A percentile compares a stretch with the other conserved stretches of the same genome.
Conservation (phyloP, 2,113 vertebrate species). For the Agelaius tricolor region DNA sequence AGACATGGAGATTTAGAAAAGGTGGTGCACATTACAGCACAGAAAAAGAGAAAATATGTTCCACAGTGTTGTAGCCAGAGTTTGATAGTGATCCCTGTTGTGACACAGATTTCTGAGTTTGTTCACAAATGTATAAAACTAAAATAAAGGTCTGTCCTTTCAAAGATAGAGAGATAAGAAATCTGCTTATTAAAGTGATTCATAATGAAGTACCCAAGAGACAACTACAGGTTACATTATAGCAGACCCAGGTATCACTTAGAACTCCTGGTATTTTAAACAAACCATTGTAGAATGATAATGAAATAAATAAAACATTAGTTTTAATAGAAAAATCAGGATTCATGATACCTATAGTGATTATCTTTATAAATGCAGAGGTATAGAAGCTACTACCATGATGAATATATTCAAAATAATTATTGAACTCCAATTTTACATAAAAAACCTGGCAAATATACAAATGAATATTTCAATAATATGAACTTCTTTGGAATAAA, state of each 20-base stretch:
- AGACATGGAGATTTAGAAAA: neutral
- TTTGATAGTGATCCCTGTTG: neutral
- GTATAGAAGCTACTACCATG: neutral
- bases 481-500: neutral
- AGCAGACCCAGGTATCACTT: neutral
- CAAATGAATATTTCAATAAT: neutral
- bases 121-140: neutral
- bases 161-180: neutral
- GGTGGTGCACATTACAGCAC: fast-evolving
- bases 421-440: neutral
- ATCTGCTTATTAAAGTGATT: neutral
- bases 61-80: neutral
- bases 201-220: neutral
- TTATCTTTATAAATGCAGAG: neutral
- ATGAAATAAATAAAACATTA: neutral
- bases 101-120: neutral
- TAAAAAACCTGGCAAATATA: neutral
- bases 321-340: neutral
- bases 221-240: neutral
- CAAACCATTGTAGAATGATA: neutral
- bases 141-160: neutral
- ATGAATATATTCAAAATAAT: neutral
- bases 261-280: neutral
- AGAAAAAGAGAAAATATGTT: neutral
- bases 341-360: neutral